phyloP scores from a whole-genome alignment of 2,797 vertebrate genomes.

The Spheniscus humboldti region DNA sequence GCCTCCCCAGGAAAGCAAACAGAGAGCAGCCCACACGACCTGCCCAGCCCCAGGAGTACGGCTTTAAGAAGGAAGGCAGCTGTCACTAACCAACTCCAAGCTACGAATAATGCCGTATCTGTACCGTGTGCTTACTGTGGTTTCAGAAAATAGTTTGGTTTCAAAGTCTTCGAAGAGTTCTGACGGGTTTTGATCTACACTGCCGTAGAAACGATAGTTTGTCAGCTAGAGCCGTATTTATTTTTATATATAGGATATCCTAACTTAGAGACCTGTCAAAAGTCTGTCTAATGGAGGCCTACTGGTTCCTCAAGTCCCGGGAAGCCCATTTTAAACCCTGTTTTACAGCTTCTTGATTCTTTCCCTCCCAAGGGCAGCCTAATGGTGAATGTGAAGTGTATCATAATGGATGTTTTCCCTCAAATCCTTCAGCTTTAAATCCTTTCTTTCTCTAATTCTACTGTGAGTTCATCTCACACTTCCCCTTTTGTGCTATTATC shows the following conservation, averaged over 20 bases:
- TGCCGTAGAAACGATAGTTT: not conserved
- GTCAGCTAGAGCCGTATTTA: not conserved
- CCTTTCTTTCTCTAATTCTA: constrained; percentile 44
- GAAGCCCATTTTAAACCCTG: not conserved
- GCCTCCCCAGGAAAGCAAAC: not conserved
- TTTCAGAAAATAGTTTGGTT: constrained; percentile 1
- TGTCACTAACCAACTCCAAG: not conserved
- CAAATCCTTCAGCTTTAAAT: constrained; percentile 44
- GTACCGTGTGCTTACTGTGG: not conserved
- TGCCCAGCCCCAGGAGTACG: not conserved
- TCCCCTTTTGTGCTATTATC: not conserved
- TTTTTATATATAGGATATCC: not conserved
- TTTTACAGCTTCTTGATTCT: constrained; percentile 6
- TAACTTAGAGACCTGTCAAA: not conserved
- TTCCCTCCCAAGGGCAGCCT: not conserved
- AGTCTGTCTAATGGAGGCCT: not conserved
- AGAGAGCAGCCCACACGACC: rapidly evolving
- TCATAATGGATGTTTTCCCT: constrained; percentile 5
- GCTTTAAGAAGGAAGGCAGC: not conserved
- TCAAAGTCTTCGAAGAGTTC: not conserved
- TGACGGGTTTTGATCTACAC: not conserved
- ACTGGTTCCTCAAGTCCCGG: not conserved
- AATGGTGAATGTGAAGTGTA: constrained; percentile 19
- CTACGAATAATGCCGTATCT: not conserved
- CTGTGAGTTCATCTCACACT: constrained; percentile 1